Percentiles rank a stretch among this genome's conserved stretches.
Evolutionary conservation across 2,797 vertebrate genomes (phyloP).

Genomic region (Pitangus sulphuratus): DNA sequence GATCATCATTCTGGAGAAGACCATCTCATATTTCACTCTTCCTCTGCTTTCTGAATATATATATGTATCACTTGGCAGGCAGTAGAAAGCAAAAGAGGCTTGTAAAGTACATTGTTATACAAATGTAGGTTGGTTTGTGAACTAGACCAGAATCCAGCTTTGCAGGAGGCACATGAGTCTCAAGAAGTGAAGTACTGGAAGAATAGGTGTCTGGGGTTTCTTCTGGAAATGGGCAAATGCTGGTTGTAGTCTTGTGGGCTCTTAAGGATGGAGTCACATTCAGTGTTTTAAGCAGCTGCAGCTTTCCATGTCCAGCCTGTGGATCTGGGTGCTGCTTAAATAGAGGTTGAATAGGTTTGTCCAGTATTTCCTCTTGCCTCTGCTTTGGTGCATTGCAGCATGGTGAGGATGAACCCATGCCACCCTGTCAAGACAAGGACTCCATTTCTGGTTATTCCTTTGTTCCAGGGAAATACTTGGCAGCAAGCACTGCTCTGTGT

Average conservation of each 20-base stretch:
- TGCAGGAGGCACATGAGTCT: not conserved
- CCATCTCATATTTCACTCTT: not conserved
- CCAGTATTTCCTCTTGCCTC: not conserved
- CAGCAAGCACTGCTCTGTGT: not conserved
- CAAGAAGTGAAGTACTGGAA: not conserved
- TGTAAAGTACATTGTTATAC: not conserved
- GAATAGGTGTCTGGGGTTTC: not conserved
- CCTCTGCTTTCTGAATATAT: not conserved
- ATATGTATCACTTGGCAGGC: not conserved
- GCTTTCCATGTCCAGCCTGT: not conserved
- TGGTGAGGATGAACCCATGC: not conserved
- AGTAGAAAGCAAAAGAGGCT: not conserved
- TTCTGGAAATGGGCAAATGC: not conserved
- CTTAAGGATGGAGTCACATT: not conserved
- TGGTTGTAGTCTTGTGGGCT: not conserved
- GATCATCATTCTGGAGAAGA: not conserved
- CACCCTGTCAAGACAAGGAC: not conserved
- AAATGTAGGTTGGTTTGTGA: not conserved
- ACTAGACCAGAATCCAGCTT: not conserved
- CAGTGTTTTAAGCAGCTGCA: not conserved
- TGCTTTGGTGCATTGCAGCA: not conserved
- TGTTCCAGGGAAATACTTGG: conserved; percentile 4
- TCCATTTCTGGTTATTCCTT: conserved; percentile 6
- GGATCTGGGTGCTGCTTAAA: not conserved
- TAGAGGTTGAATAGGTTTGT: not conserved